phyloP scores from a whole-genome alignment of 2,888 invertebrate genomes.

The Saturnia pavonia region DNA sequence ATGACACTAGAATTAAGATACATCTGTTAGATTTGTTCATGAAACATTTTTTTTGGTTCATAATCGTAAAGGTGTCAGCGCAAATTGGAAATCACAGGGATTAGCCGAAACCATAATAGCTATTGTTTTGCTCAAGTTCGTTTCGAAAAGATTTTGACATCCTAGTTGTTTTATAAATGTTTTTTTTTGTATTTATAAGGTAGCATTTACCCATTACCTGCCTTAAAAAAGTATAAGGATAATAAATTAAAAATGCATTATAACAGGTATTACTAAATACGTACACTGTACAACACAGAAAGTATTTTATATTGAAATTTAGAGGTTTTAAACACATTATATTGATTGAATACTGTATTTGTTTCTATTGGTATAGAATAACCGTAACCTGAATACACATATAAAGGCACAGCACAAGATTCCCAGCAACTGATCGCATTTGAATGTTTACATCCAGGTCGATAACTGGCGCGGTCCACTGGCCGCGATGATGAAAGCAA shows the following conservation, averaged over 20 bases:
- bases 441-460: slow-evolving; percentile 16
- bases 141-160: background rate
- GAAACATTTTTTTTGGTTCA: background rate
- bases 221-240: too few species aligned
- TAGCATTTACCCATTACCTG: too few species aligned
- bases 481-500: slow-evolving; percentile 39
- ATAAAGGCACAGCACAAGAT: background rate
- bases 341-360: background rate
- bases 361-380: background rate
- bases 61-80: too few species aligned
- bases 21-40: background rate
- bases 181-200: too few species aligned
- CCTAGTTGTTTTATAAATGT: background rate
- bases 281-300: background rate
- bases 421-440: slow-evolving; percentile 19
- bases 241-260: too few species aligned
- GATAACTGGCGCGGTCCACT: slow-evolving; percentile 38
- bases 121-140: background rate
- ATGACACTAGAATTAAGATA: background rate
- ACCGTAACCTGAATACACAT: background rate
- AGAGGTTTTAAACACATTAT: background rate
- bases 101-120: background rate
- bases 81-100: background rate
- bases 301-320: background rate
- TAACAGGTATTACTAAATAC: too few species aligned